Evolutionary conservation across 1,140 invertebrate species (phyloP).

Genomic region (Musca domestica): DNA sequence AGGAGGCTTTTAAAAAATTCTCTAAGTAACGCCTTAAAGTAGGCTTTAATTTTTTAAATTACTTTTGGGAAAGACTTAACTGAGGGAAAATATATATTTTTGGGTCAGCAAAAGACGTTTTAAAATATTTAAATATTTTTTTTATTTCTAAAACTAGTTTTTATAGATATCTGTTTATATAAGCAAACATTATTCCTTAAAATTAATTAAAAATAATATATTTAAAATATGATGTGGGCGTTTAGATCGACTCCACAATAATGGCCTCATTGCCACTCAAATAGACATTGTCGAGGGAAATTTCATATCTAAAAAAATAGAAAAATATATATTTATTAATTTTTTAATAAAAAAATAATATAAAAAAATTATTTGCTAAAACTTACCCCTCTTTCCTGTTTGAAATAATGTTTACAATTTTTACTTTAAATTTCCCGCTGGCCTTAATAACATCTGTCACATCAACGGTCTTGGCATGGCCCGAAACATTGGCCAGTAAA

Average conservation of each 20-base stretch:
- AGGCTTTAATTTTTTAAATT: no score
- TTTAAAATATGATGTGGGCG: background rate
- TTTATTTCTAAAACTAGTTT: no score
- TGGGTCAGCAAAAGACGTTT: no score
- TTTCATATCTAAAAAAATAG: slow-evolving; percentile 7
- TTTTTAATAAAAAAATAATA: background rate
- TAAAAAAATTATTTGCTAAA: background rate
- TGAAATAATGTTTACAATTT: slow-evolving; percentile 14
- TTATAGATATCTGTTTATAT: no score
- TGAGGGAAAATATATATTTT: no score
- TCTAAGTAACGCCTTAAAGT: no score
- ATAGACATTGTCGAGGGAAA: background rate
- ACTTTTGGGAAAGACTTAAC: no score
- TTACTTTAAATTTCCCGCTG: slow-evolving; percentile 4
- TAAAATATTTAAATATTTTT: no score
- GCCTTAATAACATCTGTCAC: background rate
- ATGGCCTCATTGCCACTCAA: slow-evolving; percentile 11
- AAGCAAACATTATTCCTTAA: no score
- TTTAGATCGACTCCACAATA: slow-evolving; percentile 8
- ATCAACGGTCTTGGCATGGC: background rate
- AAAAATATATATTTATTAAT: background rate
- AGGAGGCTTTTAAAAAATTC: no score
- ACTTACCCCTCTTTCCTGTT: slow-evolving; percentile 12
- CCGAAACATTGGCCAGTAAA: slow-evolving; percentile 22
- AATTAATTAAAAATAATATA: background rate